phyloP scores from a whole-genome alignment of 1,140 invertebrate species.

The Lethrus apterus region DNA sequence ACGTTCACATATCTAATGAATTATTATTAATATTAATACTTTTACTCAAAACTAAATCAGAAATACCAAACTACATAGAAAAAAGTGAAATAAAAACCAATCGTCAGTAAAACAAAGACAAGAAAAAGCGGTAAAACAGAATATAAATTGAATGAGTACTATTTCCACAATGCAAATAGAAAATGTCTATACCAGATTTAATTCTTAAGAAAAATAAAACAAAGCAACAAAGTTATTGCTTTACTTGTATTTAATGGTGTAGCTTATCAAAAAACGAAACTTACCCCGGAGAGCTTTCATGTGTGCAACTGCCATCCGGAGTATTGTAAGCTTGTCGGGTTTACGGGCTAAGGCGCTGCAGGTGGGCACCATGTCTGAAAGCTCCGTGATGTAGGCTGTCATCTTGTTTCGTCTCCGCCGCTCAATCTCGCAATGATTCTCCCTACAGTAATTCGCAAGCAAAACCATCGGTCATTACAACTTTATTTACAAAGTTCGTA shows the following conservation, averaged over 20 bases:
- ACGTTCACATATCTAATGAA: too few species aligned
- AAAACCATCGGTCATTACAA: constrained; percentile 47
- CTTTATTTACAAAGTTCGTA: constrained; percentile 3
- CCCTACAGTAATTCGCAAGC: constrained; percentile 62
- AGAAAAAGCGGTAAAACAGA: too few species aligned
- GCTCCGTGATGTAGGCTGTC: constrained; percentile 99
- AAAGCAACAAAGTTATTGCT: not conserved
- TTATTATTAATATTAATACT: too few species aligned
- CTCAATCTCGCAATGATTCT: constrained; percentile 99
- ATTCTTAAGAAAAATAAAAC: not conserved
- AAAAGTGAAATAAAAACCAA: too few species aligned
- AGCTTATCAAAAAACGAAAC: constrained; percentile 23
- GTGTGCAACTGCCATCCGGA: constrained; percentile 98
- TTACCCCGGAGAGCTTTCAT: constrained; percentile 95
- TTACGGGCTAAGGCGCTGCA: constrained; percentile 95
- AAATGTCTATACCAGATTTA: not conserved
- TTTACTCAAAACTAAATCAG: too few species aligned
- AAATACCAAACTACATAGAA: too few species aligned
- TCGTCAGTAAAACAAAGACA: too few species aligned
- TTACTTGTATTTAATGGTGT: not conserved
- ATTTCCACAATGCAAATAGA: too few species aligned
- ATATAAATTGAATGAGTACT: too few species aligned
- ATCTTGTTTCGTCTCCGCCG: constrained; percentile 97
- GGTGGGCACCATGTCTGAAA: constrained; percentile 99
- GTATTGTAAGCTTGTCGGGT: constrained; percentile 98